Base-by-base conservation (phyloP, 2,888 invertebrate species). In the Lingula anatina region DNA sequence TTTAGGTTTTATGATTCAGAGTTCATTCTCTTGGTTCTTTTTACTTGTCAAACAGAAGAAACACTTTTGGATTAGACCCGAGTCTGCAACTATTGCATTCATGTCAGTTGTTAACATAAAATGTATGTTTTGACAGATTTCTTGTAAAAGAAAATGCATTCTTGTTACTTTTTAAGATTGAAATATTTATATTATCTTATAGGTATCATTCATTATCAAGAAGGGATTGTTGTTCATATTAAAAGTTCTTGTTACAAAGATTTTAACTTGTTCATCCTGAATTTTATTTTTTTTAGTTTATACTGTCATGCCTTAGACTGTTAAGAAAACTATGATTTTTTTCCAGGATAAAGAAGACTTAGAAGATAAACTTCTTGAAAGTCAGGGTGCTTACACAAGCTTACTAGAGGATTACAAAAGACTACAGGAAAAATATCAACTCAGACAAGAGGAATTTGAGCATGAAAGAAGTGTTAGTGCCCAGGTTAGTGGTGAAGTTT, bases 311-410 rank as follows among this genome's bases (percentile, higher is more conserved):
- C n/a, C n/a, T n/a, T n/a, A n/a, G n/a, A n/a, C n/a, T n/a, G n/a
- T n/a, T n/a, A n/a, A n/a, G n/a, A n/a, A n/a, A n/a, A n/a, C n/a
- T n/a, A n/a, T n/a, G n/a, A n/a, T n/a, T n/a, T 24, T 44, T 23
- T 53, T 59, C 3, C 57, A 77, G 64, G 81, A 82, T 59, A 80
- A 80, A 51, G 61, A 66, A 38, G 67, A 80, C 73, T 61, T 85
- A 81, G 83, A 84, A 68, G 85, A 85, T 4, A 75, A 83, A 39
- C 73, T 83, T 57, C 76, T 80, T 1, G 83, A 84, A 60, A 79
- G 81, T 9, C 84, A 85, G 62, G 77, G 80, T n/a, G 80, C 81
- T 40, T 75, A 82, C 27, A 75, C 80, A 5, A 78, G 79, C 15
- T 78, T 84, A 26, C 57, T 62, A 25, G 73, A 72, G 26, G 75